Percentiles rank a stretch among this genome's conserved stretches.
Conservation (phyloP, 1,140 invertebrate genomes). For the Schlechtendalia chinensis region DNA sequence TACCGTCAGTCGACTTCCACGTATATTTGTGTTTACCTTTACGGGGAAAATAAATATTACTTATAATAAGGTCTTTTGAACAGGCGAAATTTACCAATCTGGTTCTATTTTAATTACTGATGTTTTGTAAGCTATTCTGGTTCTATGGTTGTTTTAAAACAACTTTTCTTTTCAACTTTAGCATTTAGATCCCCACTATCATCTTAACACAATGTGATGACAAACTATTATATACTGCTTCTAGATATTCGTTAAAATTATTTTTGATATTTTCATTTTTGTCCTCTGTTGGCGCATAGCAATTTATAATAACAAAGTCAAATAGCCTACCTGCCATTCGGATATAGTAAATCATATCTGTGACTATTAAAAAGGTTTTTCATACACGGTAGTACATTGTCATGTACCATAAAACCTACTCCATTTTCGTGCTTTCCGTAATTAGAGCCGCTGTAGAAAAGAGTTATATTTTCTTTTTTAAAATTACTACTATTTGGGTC, state of each 20-base stretch:
- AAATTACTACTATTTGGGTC: constrained; percentile 5
- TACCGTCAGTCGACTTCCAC: too few relatives aligned
- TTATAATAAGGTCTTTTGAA: constrained; percentile 35
- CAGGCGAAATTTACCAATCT: constrained; percentile 51
- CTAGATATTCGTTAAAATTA: too few relatives aligned
- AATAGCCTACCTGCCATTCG: not conserved
- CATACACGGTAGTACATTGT: constrained; percentile 15
- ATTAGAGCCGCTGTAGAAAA: too few relatives aligned
- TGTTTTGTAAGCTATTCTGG: constrained; percentile 55
- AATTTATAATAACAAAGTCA: constrained; percentile 3
- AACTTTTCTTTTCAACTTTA: constrained; percentile 19
- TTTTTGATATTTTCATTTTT: too few relatives aligned
- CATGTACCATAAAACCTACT: too few relatives aligned
- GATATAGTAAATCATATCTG: constrained; percentile 11
- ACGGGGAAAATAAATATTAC: constrained; percentile 4
- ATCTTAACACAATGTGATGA: constrained; percentile 7
- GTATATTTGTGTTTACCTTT: not conserved
- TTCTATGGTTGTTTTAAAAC: constrained; percentile 52
- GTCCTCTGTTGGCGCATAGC: constrained; percentile 11
- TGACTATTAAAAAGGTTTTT: constrained; percentile 21
- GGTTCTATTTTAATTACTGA: constrained; percentile 51
- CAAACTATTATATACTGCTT: too few relatives aligned
- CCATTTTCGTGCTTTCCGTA: too few relatives aligned
- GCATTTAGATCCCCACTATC: constrained; percentile 18
- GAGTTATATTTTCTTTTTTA: too few relatives aligned